These are phyloP conservation scores for Anoplopoma fimbria DNA, from an alignment of 2,113 vertebrate genomes.

Conservation along the genomic window DNA sequence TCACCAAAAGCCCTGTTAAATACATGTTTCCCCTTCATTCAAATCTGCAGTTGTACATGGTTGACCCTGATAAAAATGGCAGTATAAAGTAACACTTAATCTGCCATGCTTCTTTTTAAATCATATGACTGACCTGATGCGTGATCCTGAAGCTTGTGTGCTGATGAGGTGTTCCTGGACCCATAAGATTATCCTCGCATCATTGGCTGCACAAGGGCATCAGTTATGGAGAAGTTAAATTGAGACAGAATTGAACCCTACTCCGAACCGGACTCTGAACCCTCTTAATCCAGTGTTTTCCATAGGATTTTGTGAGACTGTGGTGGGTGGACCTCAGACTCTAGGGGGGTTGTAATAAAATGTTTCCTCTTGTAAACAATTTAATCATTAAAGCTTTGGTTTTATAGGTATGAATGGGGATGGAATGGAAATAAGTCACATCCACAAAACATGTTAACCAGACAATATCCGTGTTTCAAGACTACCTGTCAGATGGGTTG, in stretches of 20 bases:
- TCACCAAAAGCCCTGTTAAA: neutral
- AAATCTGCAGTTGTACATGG: too few species aligned
- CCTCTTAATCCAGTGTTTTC: neutral
- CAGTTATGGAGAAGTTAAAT: neutral
- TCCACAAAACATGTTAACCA: too few species aligned
- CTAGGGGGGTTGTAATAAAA: neutral
- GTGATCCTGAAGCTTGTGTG: too few species aligned
- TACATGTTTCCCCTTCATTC: neutral
- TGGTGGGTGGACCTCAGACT: neutral
- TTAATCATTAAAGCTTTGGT: neutral
- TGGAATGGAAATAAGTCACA: neutral
- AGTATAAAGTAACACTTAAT: too few species aligned
- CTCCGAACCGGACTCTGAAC: too few species aligned
- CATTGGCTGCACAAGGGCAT: too few species aligned
- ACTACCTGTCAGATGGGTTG: too few species aligned
- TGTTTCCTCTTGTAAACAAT: neutral
- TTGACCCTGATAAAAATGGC: neutral
- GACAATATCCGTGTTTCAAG: neutral
- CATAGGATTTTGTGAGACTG: neutral
- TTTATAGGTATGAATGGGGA: neutral
- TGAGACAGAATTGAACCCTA: neutral
- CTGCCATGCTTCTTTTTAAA: too few species aligned
- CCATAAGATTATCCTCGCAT: too few species aligned
- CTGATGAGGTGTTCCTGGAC: too few species aligned
- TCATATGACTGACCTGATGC: too few species aligned